Percentiles rank a stretch among this genome's conserved stretches.
Conservation (phyloP, 30 jellyfish, hydroid and myxozoan species). For the Hydractinia echinata region DNA sequence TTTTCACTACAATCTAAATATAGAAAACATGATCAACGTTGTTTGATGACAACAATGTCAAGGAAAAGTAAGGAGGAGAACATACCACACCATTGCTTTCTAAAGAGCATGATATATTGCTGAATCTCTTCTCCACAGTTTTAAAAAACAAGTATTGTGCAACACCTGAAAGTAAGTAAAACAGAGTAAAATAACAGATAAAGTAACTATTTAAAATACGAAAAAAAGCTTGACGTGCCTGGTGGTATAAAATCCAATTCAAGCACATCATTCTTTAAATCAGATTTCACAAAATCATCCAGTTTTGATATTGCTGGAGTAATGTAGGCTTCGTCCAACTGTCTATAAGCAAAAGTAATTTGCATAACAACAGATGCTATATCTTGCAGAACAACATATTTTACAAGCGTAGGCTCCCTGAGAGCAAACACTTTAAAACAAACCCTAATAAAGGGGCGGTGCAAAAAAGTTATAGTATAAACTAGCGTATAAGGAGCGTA, state of each 20-base stretch:
- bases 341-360: constrained; percentile 3
- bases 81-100: background rate
- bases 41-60: too few species aligned
- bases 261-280: background rate
- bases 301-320: background rate
- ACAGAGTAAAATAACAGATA: background rate
- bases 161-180: constrained; percentile 11
- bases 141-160: constrained; percentile 35
- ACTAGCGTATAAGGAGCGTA: too few species aligned
- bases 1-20: constrained; percentile 31
- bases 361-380: too few species aligned
- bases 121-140: constrained; percentile 36
- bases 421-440: too few species aligned
- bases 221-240: background rate
- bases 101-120: constrained; percentile 26
- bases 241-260: background rate
- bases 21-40: background rate
- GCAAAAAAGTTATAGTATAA: too few species aligned
- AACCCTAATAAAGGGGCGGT: too few species aligned
- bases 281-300: constrained; percentile 16
- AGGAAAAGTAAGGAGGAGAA: background rate
- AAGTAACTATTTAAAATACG: background rate
- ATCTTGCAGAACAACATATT: background rate
- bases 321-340: constrained; percentile 9
- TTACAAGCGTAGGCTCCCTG: too few species aligned